Conservation (phyloP, 2,797 vertebrate genomes). For the Meriones psammophilus region DNA sequence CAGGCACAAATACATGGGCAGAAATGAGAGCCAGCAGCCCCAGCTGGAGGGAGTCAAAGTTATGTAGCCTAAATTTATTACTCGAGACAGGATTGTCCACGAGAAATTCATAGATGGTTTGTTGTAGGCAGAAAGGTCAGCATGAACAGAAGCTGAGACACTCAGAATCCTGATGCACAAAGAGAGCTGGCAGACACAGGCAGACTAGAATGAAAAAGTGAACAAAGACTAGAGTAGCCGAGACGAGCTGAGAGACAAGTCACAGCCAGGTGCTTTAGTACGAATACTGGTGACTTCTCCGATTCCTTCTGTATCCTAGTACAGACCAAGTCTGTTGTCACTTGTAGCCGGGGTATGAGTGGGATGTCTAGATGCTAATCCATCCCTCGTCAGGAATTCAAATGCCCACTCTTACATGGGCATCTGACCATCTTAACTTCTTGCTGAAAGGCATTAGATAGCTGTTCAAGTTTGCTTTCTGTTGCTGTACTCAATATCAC, state of each 20-base stretch:
- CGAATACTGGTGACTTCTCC: neutral
- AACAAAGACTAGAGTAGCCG: neutral
- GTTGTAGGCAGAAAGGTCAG: neutral
- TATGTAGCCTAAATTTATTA: neutral
- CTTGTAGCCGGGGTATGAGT: neutral
- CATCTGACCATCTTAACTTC: too few relatives aligned
- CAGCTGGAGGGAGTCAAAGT: neutral
- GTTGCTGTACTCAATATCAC: neutral
- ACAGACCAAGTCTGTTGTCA: neutral
- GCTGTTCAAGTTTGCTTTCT: neutral
- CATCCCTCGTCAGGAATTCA: neutral
- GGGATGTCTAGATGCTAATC: neutral
- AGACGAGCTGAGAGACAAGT: neutral
- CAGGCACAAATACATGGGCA: neutral
- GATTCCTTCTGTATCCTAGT: neutral
- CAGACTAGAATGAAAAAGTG: neutral
- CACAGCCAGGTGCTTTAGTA: neutral
- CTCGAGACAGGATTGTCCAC: neutral
- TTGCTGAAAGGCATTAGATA: neutral
- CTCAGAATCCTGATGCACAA: neutral
- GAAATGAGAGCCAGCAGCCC: neutral
- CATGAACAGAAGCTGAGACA: neutral
- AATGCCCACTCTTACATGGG: neutral
- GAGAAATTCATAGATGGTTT: neutral
- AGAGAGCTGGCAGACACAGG: neutral